Conservation (phyloP, 2,113 vertebrate genomes). For the Melanerpes formicivorus region DNA sequence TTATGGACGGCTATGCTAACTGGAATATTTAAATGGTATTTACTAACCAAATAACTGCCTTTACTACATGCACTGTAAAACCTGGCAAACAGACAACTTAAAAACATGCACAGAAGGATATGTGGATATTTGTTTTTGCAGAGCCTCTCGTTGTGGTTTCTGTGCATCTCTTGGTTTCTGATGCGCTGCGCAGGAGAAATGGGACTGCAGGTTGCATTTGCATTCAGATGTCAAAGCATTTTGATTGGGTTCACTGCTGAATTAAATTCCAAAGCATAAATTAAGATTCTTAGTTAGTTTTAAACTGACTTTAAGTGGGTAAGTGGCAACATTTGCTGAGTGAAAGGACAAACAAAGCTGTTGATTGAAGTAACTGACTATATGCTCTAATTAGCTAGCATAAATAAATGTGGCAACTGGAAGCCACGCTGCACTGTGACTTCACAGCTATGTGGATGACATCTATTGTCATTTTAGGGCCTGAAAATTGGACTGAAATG, state of each 20-base stretch:
- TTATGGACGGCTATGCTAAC: slow-evolving; percentile 37
- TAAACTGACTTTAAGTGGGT: slow-evolving; percentile 24
- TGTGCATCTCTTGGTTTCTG: slow-evolving; percentile 38
- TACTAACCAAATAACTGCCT: slow-evolving; percentile 78
- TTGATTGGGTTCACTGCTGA: slow-evolving; percentile 46
- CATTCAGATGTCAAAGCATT: slow-evolving; percentile 50
- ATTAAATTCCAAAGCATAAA: slow-evolving; percentile 61
- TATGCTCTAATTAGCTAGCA: not conserved
- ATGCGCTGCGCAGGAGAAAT: slow-evolving; percentile 46
- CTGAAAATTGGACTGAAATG: not conserved
- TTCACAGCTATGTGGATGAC: not conserved
- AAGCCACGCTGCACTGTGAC: not conserved
- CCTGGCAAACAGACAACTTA: slow-evolving; percentile 68
- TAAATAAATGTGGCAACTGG: not conserved
- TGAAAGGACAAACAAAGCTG: not conserved
- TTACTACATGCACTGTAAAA: slow-evolving; percentile 73
- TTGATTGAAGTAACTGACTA: not conserved
- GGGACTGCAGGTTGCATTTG: slow-evolving; percentile 23
- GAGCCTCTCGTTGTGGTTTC: slow-evolving; percentile 38
- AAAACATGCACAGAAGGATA: slow-evolving; percentile 65
- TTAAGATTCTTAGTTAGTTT: slow-evolving; percentile 5
- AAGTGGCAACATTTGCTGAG: slow-evolving; percentile 19
- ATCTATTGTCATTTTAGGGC: not conserved
- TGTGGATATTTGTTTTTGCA: slow-evolving; percentile 56
- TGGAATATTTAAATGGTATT: slow-evolving; percentile 77